Base-by-base conservation (phyloP, 2,113 vertebrate genomes). In the Reinhardtius hippoglossoides region DNA sequence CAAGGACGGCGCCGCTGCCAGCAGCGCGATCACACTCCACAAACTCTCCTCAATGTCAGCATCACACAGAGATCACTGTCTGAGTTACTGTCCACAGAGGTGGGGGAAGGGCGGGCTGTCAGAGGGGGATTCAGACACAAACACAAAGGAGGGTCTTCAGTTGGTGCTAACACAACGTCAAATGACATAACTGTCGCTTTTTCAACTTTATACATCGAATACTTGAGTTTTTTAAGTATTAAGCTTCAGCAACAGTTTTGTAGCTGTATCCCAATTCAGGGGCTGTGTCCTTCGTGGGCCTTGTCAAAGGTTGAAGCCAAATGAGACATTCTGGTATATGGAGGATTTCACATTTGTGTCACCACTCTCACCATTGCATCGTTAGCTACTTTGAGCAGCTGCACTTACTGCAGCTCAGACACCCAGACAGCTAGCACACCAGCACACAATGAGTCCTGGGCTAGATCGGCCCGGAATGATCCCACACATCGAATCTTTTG, bases 31-130 rank as follows among this genome's bases (percentile, higher is more conserved):
- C 71, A n/a, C 66, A 56, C 68, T 35, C 82, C 72, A 70, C 72
- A 74, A 74, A 67, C 78, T 80, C 81, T 68, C 80, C 78, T 87
- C 81, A 74, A 65, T 70, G 74, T 81, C 80, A 70, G 79, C 44
- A 12, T 13, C 63, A 77, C 83, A 87, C 81, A 81, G 77, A 42
- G 83, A 83, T 70, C 72, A 63, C 74, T 79, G 86, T 82, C 71
- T 23, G 40, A 62, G 62, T 2, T 48, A 13, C 50, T 54, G 68
- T 23, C 65, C 46, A 14, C 78, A 48, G 60, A 31, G 67, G 81
- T 67, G 83, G 67, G 78, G 78, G 71, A 42, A 20, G 85, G 78
- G 79, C 21, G 1, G 46, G 6, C 21, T 1, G 67, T 57, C 63
- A 1, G 68, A 1, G 14, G 57, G 35, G 60, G 27, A 18, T 3